Base-by-base conservation (phyloP, 2,113 vertebrate species). In the Hylia prasina region DNA sequence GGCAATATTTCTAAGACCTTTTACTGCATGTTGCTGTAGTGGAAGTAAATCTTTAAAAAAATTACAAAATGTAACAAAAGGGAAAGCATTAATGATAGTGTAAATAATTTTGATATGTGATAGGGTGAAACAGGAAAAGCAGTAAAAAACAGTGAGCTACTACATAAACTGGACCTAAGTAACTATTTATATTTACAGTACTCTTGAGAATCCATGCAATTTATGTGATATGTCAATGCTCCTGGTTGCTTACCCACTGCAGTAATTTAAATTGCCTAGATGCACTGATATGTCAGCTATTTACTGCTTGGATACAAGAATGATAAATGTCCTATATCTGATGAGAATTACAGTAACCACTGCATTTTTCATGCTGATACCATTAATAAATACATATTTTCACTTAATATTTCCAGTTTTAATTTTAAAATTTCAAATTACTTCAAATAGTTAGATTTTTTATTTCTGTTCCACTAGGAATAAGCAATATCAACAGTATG, bases 181-280 rank as follows among this genome's bases (percentile, higher is more conserved):
- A 75, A 84, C 82, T 87, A 81, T 95, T 92, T 81, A 12, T 93
- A 93, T 95, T 97, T 96, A 94, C 37, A 64, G 28, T 45, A 87
- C 96, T 95, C 96, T 68, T 79, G 96, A 94, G 96, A 90, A 68
- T 16, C n/a, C 48, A 19, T 37, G 87, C 76, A 89, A 97, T 97
- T 97, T 94, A 97, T 95, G 88, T 92, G 90, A 92, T 90, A 94
- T 96, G 96, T 95, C 93, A 92, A 11, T 94, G 95, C 56, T 92
- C 82, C 79, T 12, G 3, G 68, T 90, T 93, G 42, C 64, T 93
- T 84, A 87, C 60, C 44, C 94, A 75, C n/a, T 90, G 80, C 93
- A 90, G 80, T 93, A 90, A 93, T 92, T 86, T 93, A 88, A 93
- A 83, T 90, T 81, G 64, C 13, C 65, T 92, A 90, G 72, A 90